These are phyloP conservation scores for Neopelma chrysocephalum DNA, from an alignment of 2,797 vertebrate species.

Conservation along the genomic window DNA sequence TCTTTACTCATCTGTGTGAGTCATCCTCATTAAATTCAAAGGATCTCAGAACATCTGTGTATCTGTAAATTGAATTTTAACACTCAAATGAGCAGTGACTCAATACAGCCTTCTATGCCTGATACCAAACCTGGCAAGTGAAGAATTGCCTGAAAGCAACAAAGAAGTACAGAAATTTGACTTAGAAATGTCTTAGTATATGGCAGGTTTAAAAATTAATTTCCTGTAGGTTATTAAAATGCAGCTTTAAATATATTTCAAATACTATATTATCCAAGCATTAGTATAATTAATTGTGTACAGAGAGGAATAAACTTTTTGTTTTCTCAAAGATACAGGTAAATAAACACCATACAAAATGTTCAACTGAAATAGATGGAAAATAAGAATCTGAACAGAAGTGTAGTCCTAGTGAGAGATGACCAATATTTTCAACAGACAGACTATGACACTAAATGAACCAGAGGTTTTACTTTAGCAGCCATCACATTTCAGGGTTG, in stretches of 20 bases:
- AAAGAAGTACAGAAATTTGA: not conserved
- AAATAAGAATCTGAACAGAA: not conserved
- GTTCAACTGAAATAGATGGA: not conserved
- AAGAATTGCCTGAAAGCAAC: conserved; percentile 22
- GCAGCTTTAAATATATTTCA: conserved; percentile 29
- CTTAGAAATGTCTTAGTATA: not conserved
- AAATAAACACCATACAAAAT: not conserved
- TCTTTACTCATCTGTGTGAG: conserved; percentile 54
- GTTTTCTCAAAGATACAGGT: not conserved
- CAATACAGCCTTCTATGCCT: not conserved
- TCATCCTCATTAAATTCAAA: conserved; percentile 72
- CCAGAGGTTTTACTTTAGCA: not conserved
- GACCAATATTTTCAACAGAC: not conserved
- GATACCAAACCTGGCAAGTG: not conserved
- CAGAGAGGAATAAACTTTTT: not conserved
- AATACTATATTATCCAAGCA: conserved; percentile 12
- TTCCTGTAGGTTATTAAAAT: conserved; percentile 27
- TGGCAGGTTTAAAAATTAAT: conserved; percentile 9
- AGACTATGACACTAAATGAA: not conserved
- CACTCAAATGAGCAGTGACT: conserved; percentile 56
- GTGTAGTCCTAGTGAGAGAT: not conserved
- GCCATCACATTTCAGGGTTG: not conserved
- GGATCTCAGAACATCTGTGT: conserved; percentile 55
- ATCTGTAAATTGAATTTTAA: conserved; percentile 66
- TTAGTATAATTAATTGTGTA: conserved; percentile 26